Evolutionary conservation across 1,140 invertebrate genomes (phyloP).

Genomic region (Calycopis cecrops): DNA sequence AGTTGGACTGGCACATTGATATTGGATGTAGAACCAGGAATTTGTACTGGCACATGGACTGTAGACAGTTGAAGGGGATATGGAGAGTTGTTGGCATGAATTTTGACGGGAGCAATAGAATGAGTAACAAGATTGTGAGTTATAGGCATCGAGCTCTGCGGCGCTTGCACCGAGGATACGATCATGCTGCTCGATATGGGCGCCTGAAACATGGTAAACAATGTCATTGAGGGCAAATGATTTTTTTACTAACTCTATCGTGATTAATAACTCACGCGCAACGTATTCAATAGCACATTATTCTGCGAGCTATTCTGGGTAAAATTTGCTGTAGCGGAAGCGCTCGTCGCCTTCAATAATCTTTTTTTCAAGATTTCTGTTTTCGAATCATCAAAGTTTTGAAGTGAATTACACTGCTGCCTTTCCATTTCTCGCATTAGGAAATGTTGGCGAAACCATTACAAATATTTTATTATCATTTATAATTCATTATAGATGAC

Average conservation of each 20-base stretch:
- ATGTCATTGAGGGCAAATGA: constrained; percentile 39
- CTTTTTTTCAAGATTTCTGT: constrained; percentile 72
- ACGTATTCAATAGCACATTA: constrained; percentile 68
- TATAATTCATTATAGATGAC: constrained; percentile 56
- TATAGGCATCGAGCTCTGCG: constrained; percentile 63
- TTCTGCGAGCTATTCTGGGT: constrained; percentile 56
- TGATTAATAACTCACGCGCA: constrained; percentile 59
- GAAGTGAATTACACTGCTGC: constrained; percentile 69
- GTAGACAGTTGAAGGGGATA: constrained; percentile 65
- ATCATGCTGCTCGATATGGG: constrained; percentile 70
- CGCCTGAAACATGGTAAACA: constrained; percentile 58
- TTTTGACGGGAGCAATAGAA: constrained; percentile 63
- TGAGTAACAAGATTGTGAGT: constrained; percentile 62
- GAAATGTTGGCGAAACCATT: constrained; percentile 56
- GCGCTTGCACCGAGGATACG: constrained; percentile 64
- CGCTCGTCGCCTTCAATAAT: constrained; percentile 59
- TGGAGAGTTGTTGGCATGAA: constrained; percentile 53
- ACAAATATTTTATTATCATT: constrained; percentile 60
- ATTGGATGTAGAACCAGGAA: constrained; percentile 61
- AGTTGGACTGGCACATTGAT: constrained; percentile 65
- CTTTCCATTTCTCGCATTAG: constrained; percentile 61
- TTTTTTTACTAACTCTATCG: constrained; percentile 29
- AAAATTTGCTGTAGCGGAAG: constrained; percentile 41
- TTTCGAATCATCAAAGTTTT: constrained; percentile 71
- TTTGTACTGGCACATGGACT: constrained; percentile 68